Base-by-base conservation (phyloP, 2,888 invertebrate species). In the Scotopteryx bipunctaria region DNA sequence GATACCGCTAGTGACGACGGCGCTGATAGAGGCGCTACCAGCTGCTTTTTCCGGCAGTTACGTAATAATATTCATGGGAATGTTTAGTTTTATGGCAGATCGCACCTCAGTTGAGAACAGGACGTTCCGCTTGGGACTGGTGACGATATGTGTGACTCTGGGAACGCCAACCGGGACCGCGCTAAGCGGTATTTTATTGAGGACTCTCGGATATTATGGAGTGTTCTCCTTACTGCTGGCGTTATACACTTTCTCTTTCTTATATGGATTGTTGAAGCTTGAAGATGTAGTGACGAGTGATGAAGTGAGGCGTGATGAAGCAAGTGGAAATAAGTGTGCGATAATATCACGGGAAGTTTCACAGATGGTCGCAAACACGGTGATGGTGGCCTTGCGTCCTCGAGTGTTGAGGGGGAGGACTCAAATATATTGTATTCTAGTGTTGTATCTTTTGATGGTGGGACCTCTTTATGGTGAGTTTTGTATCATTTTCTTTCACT, bases 11-110 rank as follows among this genome's bases (percentile, higher is more conserved):
- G 83, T 89, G 42, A 81, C 80, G 0, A 91, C 91, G 4, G 92
- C 86, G 1, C 68, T 92, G 31, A 86, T 91, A 33, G 93, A 93
- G 71, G 91, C 91, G 0, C 76, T 93, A 11, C 85, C 93, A 0
- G 91, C 92, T 0, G 92, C 93, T 1, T 81, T 93, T 14, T 91
- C 92, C 21, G 94, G 94, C 5, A 92, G 93, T 38, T 91, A 91
- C 64, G 90, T 92, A 35, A 88, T 91, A 5, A 87, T 92, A 75
- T 91, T 92, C 62, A 91, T 92, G 86, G 92, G 92, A 29, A 88
- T 93, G 83, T 92, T 91, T 77, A 92, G 92, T 69, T 94, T 93
- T 67, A 89, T 94, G 65, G 89, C 93, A 2, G 92, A 93, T 52
- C 86, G 92, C 38, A 92, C 93, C 21, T 83, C 91, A 1, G 61